Evolutionary conservation across 1,140 invertebrate genomes (phyloP).

Genomic region (Orius insidiosus): DNA sequence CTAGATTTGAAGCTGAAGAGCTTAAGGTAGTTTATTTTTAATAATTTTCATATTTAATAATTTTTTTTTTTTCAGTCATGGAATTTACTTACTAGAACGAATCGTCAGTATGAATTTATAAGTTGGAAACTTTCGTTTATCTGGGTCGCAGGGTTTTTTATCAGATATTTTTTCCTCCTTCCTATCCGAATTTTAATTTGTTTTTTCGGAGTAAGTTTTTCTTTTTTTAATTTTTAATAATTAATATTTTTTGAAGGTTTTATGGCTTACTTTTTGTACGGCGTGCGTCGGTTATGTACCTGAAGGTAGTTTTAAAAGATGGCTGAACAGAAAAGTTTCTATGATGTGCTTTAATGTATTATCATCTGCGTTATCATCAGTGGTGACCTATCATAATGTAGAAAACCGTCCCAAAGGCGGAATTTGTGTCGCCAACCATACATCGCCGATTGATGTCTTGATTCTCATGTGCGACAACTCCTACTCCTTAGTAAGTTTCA

Average conservation of each 20-base stretch:
- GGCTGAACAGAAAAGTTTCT: slow-evolving; percentile 58
- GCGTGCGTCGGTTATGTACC: slow-evolving; percentile 67
- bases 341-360: slow-evolving; percentile 80
- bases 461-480: slow-evolving; percentile 94
- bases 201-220: slow-evolving; percentile 65
- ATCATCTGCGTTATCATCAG: slow-evolving; percentile 69
- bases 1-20: slow-evolving; percentile 83
- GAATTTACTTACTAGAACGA: slow-evolving; percentile 89
- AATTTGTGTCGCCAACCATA: slow-evolving; percentile 99
- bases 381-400: slow-evolving; percentile 76
- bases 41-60: too few species aligned
- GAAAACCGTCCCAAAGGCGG: slow-evolving; percentile 63
- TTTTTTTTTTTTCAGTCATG: slow-evolving; percentile 46
- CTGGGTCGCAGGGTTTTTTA: slow-evolving; percentile 77
- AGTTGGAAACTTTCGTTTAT: slow-evolving; percentile 77
- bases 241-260: slow-evolving; percentile 47
- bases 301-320: slow-evolving; percentile 53
- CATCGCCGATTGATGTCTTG: slow-evolving; percentile 94
- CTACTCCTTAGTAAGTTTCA: slow-evolving; percentile 80
- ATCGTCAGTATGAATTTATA: slow-evolving; percentile 77
- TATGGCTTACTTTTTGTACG: slow-evolving; percentile 67
- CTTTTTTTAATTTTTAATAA: slow-evolving; percentile 3
- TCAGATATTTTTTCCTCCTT: slow-evolving; percentile 74
- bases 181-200: slow-evolving; percentile 69
- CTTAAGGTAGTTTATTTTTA: slow-evolving; percentile 40